These are phyloP conservation scores for Rutpela maculata DNA, from an alignment of 2,888 invertebrate species.

Conservation along the genomic window DNA sequence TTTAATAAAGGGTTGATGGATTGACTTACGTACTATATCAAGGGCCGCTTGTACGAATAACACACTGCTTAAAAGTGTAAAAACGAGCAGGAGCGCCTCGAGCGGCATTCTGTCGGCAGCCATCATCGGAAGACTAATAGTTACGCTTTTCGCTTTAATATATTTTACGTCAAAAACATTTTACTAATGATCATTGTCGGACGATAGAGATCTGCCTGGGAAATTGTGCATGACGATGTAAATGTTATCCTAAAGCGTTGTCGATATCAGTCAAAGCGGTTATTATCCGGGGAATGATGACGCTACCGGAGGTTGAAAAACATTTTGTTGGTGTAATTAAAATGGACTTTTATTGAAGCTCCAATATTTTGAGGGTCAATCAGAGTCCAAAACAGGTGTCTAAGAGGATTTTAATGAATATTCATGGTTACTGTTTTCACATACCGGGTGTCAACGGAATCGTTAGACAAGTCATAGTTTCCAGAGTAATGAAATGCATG, in stretches of 20 bases:
- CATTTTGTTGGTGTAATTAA: not conserved
- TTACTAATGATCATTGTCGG: conserved; percentile 67
- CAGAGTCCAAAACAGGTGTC: too few species aligned
- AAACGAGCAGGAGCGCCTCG: conserved; percentile 56
- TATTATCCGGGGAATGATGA: not conserved
- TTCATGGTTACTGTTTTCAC: too few species aligned
- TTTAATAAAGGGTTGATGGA: conserved; percentile 58
- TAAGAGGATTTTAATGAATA: too few species aligned
- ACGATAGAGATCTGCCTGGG: conserved; percentile 62
- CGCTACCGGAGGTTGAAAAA: not conserved
- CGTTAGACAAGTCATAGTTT: too few species aligned
- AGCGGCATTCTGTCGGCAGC: conserved; percentile 39
- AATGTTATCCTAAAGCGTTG: conserved; percentile 54
- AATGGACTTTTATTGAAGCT: not conserved
- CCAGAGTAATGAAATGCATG: too few species aligned
- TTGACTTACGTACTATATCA: conserved; percentile 67
- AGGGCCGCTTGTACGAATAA: conserved; percentile 58
- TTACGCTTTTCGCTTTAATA: conserved; percentile 64
- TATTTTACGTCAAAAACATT: conserved; percentile 69
- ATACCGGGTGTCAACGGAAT: too few species aligned
- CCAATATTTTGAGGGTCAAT: too few species aligned
- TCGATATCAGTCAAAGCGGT: not conserved
- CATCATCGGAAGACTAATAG: conserved; percentile 67
- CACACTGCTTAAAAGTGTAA: conserved; percentile 64
- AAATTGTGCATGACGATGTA: conserved; percentile 68